These are phyloP conservation scores for Macrobrachium rosenbergii DNA, from an alignment of 1,140 invertebrate species.

Conservation along the genomic window DNA sequence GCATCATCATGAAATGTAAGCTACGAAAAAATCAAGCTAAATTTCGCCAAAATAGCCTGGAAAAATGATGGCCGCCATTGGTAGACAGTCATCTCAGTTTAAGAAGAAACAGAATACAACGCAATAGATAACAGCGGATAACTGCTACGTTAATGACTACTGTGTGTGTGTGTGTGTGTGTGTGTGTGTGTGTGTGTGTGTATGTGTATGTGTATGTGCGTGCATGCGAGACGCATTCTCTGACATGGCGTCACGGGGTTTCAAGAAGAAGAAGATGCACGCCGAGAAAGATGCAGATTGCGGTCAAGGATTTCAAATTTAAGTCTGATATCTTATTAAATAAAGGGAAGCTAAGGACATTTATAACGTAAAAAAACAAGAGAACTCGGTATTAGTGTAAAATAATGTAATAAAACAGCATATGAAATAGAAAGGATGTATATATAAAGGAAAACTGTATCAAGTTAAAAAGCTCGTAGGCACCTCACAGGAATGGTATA, in stretches of 20 bases:
- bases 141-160: neutral
- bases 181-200: neutral
- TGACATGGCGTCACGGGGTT: neutral
- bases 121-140: neutral
- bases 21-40: too few relatives aligned
- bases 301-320: too few relatives aligned
- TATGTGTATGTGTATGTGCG: neutral
- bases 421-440: neutral
- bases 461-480: neutral
- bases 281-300: neutral
- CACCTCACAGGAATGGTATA: neutral
- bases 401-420: too few relatives aligned
- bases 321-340: too few relatives aligned
- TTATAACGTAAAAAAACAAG: too few relatives aligned
- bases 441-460: neutral
- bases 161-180: conserved; percentile 11
- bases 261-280: neutral
- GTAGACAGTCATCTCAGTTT: neutral
- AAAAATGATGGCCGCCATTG: too few relatives aligned
- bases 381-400: too few relatives aligned
- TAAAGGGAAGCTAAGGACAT: too few relatives aligned
- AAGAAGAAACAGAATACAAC: neutral
- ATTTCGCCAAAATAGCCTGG: too few relatives aligned
- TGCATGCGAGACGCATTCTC: too few relatives aligned
- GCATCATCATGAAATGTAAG: too few relatives aligned